Evolutionary conservation across 1,140 invertebrate species (phyloP).

Genomic region (Pomacea maculata): DNA sequence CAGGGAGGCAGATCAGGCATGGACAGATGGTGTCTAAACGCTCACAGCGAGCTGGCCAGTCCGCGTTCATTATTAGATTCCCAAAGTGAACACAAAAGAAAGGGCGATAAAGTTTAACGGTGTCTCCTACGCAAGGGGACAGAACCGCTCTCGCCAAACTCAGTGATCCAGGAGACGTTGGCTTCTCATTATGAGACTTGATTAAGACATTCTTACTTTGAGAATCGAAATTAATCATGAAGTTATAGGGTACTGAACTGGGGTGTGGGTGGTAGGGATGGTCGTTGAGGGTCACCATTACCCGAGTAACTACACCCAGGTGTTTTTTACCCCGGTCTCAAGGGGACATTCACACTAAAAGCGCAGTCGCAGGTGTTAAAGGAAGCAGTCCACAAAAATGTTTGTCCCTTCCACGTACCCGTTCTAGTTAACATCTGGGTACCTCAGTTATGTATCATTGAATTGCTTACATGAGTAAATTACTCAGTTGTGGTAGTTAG

Average conservation of each 20-base stretch:
- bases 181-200: constrained; percentile 3
- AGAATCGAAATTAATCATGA: constrained; percentile 4
- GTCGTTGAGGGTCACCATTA: too few species aligned
- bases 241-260: background rate
- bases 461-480: too few species aligned
- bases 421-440: too few species aligned
- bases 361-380: too few species aligned
- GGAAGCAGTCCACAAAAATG: too few species aligned
- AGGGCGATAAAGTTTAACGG: background rate
- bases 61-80: constrained; percentile 4
- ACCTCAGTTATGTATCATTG: too few species aligned
- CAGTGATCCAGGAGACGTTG: background rate
- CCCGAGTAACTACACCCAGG: too few species aligned
- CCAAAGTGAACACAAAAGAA: constrained; percentile 5
- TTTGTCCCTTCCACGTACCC: too few species aligned
- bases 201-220: constrained; percentile 8
- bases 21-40: constrained; percentile 13
- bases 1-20: background rate
- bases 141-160: background rate
- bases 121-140: background rate
- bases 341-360: too few species aligned
- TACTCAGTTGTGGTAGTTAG: too few species aligned
- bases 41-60: background rate
- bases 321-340: too few species aligned
- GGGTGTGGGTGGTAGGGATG: too few species aligned